These are phyloP conservation scores for Apamea sordens DNA, from an alignment of 2,888 invertebrate genomes.

Conservation along the genomic window DNA sequence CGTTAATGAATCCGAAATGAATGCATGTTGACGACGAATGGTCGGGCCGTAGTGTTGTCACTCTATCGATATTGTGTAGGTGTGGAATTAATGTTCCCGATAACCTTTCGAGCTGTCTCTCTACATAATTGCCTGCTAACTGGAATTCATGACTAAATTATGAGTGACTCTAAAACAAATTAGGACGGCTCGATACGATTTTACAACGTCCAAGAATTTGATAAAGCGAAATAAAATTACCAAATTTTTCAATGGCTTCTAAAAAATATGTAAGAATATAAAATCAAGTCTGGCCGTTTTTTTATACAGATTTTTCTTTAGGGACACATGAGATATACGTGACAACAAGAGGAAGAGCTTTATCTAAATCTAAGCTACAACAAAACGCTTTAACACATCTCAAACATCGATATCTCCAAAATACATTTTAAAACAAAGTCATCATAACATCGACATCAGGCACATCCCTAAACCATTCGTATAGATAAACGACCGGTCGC, in stretches of 20 bases:
- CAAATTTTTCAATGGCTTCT: background rate
- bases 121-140: slow-evolving; percentile 58
- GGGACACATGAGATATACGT: background rate
- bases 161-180: slow-evolving; percentile 56
- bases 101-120: slow-evolving; percentile 70
- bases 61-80: slow-evolving; percentile 72
- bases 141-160: slow-evolving; percentile 58
- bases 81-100: slow-evolving; percentile 72
- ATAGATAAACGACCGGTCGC: slow-evolving; percentile 87
- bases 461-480: slow-evolving; percentile 78
- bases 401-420: background rate
- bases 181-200: slow-evolving; percentile 36
- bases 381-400: background rate
- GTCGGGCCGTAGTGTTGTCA: slow-evolving; percentile 76
- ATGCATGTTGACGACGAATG: slow-evolving; percentile 84
- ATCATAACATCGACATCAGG: slow-evolving; percentile 28
- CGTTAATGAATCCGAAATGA: slow-evolving; percentile 88
- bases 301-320: background rate
- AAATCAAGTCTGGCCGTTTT: background rate
- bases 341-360: background rate
- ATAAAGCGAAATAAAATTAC: slow-evolving; percentile 20
- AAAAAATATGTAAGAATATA: background rate
- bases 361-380: background rate
- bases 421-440: slow-evolving; percentile 3
- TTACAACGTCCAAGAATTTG: slow-evolving; percentile 35